These are phyloP conservation scores for Saiga tatarica DNA, from an alignment of 2,113 vertebrate genomes.

Conservation along the genomic window DNA sequence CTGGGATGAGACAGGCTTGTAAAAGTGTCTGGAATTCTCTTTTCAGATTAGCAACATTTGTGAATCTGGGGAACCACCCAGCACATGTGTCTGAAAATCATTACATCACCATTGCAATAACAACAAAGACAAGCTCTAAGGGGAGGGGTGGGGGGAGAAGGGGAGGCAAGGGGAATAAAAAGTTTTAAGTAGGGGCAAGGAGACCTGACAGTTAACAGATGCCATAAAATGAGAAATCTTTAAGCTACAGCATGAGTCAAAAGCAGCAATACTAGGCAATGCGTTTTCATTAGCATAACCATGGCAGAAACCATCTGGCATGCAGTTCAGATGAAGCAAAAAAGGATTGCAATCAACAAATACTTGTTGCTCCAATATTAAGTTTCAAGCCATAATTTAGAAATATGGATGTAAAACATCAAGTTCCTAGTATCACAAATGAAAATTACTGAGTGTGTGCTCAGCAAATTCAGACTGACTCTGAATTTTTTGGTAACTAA, in stretches of 20 bases:
- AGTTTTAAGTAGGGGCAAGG: slow-evolving; percentile 50
- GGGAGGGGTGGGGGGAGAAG: background rate
- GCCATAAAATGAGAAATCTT: slow-evolving; percentile 73
- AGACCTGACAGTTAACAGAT: slow-evolving; percentile 68
- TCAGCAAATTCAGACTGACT: slow-evolving; percentile 55
- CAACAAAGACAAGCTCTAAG: slow-evolving; percentile 76
- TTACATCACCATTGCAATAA: slow-evolving; percentile 71
- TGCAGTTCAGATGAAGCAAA: slow-evolving; percentile 81
- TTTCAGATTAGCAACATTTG: slow-evolving; percentile 84
- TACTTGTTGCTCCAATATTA: slow-evolving; percentile 89
- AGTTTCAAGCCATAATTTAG: slow-evolving; percentile 58
- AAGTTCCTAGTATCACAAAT: slow-evolving; percentile 34
- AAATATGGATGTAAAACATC: slow-evolving; percentile 51
- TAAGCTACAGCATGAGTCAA: slow-evolving; percentile 72
- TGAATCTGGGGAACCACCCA: slow-evolving; percentile 81
- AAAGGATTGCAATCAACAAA: slow-evolving; percentile 79
- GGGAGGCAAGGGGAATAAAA: slow-evolving; percentile 59
- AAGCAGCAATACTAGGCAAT: slow-evolving; percentile 80
- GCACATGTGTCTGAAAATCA: slow-evolving; percentile 78
- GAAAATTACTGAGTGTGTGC: slow-evolving; percentile 14
- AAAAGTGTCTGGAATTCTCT: slow-evolving; percentile 85
- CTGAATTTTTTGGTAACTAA: slow-evolving; percentile 56
- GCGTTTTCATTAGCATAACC: slow-evolving; percentile 79
- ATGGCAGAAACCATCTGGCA: slow-evolving; percentile 80
- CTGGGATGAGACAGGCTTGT: slow-evolving; percentile 78